phyloP scores from a whole-genome alignment of 2,797 vertebrate species.

The Fratercula arctica region DNA sequence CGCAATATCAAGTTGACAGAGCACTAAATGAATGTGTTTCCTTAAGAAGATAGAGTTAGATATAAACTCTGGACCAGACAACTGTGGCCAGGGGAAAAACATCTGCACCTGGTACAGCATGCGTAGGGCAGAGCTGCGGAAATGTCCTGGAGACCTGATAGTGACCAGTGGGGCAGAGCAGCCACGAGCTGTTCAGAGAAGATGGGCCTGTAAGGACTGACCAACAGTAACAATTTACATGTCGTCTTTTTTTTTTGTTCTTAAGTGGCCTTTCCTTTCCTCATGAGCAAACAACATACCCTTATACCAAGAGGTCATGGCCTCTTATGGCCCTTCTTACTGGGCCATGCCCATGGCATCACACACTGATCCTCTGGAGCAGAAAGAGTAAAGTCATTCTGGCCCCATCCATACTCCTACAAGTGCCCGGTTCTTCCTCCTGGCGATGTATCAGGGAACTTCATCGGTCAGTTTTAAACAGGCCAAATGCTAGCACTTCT shows the following conservation, averaged over 20 bases:
- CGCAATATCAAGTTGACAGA: background rate
- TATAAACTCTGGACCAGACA: background rate
- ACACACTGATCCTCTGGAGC: background rate
- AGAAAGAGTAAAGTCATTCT: background rate
- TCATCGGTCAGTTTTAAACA: background rate
- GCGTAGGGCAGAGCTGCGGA: background rate
- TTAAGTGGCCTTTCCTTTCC: background rate
- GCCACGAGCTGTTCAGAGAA: background rate
- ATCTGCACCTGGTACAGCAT: background rate
- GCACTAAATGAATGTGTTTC: background rate
- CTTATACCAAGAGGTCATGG: background rate
- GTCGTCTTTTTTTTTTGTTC: background rate
- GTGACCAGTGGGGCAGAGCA: background rate
- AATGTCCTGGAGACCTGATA: background rate
- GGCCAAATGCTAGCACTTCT: background rate
- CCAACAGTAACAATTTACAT: background rate
- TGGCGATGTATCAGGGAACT: background rate
- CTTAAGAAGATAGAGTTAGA: background rate
- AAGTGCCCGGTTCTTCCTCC: background rate
- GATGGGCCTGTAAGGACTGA: background rate
- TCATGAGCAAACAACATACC: background rate
- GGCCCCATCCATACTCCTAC: background rate
- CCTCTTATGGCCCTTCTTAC: background rate
- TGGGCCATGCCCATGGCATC: background rate
- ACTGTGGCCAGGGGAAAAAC: background rate